These are phyloP conservation scores for Sialia sialis DNA, from an alignment of 2,113 vertebrate genomes.

Conservation along the genomic window DNA sequence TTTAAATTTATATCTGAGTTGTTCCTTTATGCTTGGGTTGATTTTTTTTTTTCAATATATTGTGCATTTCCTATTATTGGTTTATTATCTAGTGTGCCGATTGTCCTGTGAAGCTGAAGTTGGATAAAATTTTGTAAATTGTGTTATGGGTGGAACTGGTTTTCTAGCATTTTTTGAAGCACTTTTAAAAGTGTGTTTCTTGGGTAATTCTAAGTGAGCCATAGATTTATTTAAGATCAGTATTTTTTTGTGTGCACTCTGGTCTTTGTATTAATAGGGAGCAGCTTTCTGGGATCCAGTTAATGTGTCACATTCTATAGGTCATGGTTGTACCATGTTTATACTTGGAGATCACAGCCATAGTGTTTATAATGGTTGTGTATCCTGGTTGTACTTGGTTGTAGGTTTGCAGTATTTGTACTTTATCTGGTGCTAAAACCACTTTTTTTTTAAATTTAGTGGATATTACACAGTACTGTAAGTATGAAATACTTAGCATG, in stretches of 20 bases:
- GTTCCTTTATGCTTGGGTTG: neutral
- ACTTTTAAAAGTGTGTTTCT: neutral
- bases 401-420: neutral
- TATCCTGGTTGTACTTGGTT: neutral
- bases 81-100: neutral
- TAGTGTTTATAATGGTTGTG: neutral
- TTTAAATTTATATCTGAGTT: neutral
- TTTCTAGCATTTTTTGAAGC: neutral
- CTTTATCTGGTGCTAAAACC: neutral
- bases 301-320: neutral
- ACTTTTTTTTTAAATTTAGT: neutral
- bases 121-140: neutral
- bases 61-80: neutral
- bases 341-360: neutral
- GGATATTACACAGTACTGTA: neutral
- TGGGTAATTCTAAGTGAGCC: neutral
- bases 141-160: neutral
- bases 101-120: neutral
- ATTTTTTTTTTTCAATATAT: neutral
- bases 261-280: neutral
- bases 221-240: neutral
- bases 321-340: neutral
- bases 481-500: neutral
- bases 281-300: neutral
- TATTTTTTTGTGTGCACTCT: neutral